phyloP scores from a whole-genome alignment of 1,140 invertebrate species.

The Aradophagus sp. region DNA sequence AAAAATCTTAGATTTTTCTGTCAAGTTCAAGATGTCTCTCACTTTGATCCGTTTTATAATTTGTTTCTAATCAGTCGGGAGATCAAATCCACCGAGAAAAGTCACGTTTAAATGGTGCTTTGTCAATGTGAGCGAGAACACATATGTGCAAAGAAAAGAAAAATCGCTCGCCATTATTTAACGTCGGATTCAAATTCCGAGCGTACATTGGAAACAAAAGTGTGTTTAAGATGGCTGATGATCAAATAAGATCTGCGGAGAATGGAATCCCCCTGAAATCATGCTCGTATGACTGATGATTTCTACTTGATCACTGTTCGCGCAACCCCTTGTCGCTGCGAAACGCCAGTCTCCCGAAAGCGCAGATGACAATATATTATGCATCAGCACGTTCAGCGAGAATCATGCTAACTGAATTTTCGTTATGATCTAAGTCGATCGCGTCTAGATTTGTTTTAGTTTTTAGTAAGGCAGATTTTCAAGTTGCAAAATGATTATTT shows the following conservation, averaged over 20 bases:
- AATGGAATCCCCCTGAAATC: conserved; percentile 63
- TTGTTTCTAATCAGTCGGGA: too few species aligned
- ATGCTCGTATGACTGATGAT: conserved; percentile 69
- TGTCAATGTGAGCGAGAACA: too few species aligned
- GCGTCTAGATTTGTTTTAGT: conserved; percentile 15
- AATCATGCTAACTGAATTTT: conserved; percentile 65
- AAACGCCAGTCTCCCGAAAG: conserved; percentile 50
- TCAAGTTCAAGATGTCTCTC: too few species aligned
- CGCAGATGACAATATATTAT: conserved; percentile 60
- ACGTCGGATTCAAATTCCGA: conserved; percentile 33
- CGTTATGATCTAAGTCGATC: conserved; percentile 43
- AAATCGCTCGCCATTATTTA: conserved; percentile 22
- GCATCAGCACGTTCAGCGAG: conserved; percentile 67
- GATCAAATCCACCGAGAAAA: too few species aligned
- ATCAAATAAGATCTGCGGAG: conserved; percentile 60
- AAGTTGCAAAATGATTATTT: not conserved
- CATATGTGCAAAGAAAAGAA: conserved; percentile 11
- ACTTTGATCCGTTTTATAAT: too few species aligned
- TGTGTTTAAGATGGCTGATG: conserved; percentile 38
- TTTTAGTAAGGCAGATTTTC: conserved; percentile 1
- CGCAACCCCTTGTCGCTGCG: conserved; percentile 53
- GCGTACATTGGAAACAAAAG: conserved; percentile 30
- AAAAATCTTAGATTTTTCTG: too few species aligned
- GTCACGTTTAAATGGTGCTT: too few species aligned
- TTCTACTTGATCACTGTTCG: conserved; percentile 67